These are phyloP conservation scores for Melanotaenia boesemani DNA, from an alignment of 2,797 vertebrate species.

Conservation along the genomic window DNA sequence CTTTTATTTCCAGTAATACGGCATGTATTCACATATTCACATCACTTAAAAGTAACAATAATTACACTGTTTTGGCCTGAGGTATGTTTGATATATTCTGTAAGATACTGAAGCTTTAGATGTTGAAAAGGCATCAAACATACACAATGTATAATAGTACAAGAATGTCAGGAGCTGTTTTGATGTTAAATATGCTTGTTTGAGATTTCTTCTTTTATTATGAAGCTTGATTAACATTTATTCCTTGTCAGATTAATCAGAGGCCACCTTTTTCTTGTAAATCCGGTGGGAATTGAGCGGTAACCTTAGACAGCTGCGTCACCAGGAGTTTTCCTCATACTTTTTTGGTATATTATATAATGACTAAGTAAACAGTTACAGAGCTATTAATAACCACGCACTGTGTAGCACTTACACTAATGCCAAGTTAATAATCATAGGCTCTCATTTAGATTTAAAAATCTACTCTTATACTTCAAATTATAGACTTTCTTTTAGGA, in stretches of 20 bases:
- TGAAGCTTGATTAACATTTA: constrained; percentile 17
- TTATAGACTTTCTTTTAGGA: constrained; percentile 64
- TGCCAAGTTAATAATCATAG: background rate
- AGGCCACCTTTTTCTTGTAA: background rate
- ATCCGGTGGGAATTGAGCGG: background rate
- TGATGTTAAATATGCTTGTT: constrained; percentile 20
- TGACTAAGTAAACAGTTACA: background rate
- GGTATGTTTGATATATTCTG: background rate
- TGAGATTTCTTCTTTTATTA: constrained; percentile 21
- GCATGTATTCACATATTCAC: background rate
- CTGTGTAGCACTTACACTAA: background rate
- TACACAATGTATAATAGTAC: constrained; percentile 6
- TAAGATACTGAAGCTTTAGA: background rate
- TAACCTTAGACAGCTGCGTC: background rate
- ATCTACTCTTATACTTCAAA: constrained; percentile 37
- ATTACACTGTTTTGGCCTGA: background rate
- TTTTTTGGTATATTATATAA: background rate
- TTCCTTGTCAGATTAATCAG: background rate
- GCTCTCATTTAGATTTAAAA: background rate
- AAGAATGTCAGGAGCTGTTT: constrained; percentile 17
- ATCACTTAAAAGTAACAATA: background rate
- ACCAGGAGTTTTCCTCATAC: background rate
- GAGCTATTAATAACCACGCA: background rate
- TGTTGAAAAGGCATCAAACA: constrained; percentile 13
- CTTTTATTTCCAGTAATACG: background rate